Percentiles rank a stretch among this genome's conserved stretches.
phyloP scores from a whole-genome alignment of 30 jellyfish, hydroid and myxozoan species.

The Hydra vulgaris region DNA sequence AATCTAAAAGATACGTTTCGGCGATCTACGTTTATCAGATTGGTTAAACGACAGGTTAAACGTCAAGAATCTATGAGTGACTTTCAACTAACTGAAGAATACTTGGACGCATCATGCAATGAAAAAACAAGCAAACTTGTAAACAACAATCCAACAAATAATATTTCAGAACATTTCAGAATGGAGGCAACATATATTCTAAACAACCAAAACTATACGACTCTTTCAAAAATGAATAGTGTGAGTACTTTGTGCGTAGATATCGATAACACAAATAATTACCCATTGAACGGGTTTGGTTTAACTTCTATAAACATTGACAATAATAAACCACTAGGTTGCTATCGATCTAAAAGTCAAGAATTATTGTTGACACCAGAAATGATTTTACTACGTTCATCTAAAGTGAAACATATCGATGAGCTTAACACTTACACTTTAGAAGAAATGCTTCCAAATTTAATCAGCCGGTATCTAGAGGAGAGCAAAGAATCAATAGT shows the following conservation, averaged over 20 bases:
- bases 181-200: too few species aligned
- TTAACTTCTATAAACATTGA: neutral
- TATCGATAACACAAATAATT: neutral
- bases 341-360: neutral
- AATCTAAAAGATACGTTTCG: neutral
- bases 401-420: neutral
- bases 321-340: neutral
- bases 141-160: too few species aligned
- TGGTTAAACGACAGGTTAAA: neutral
- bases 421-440: neutral
- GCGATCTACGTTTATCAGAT: neutral
- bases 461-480: neutral
- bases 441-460: neutral
- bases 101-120: neutral
- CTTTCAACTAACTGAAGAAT: neutral
- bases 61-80: neutral
- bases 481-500: neutral
- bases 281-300: neutral
- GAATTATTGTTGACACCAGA: neutral
- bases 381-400: neutral
- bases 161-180: too few species aligned
- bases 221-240: too few species aligned
- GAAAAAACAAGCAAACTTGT: neutral
- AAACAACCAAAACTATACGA: too few species aligned
- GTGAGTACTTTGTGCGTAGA: too few species aligned